Evolutionary conservation across 2,888 invertebrate species (phyloP).

Genomic region (Synergus itoensis): DNA sequence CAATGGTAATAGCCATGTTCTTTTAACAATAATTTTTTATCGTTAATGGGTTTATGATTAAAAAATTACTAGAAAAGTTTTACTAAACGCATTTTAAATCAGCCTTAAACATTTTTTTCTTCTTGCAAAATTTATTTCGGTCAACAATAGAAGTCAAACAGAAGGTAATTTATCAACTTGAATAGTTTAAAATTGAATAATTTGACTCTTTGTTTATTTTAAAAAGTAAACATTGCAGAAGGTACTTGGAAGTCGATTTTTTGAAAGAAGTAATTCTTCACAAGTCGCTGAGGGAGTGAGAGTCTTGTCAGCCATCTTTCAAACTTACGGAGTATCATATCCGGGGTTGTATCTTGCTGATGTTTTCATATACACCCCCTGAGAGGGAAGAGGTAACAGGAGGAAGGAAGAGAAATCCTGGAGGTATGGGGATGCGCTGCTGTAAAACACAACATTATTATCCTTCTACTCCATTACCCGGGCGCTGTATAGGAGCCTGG

Average conservation of each 20-base stretch:
- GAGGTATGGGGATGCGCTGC: constrained; percentile 51
- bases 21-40: background rate
- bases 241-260: constrained; percentile 5
- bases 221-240: background rate
- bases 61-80: background rate
- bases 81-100: background rate
- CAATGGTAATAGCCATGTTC: constrained; percentile 8
- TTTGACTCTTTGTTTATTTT: background rate
- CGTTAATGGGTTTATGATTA: background rate
- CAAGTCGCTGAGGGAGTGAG: constrained; percentile 53
- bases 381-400: constrained; percentile 52
- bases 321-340: constrained; percentile 66
- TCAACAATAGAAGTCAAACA: background rate
- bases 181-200: background rate
- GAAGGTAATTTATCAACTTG: background rate
- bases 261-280: constrained; percentile 31
- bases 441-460: constrained; percentile 75
- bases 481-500: constrained; percentile 50
- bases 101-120: background rate
- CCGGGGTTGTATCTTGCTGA: constrained; percentile 46
- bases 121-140: background rate
- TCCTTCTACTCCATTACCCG: constrained; percentile 75
- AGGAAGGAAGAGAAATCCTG: constrained; percentile 44
- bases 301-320: constrained; percentile 65
- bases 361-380: constrained; percentile 67